Conservation (phyloP, 2,888 invertebrate genomes). For the Timema cristinae region DNA sequence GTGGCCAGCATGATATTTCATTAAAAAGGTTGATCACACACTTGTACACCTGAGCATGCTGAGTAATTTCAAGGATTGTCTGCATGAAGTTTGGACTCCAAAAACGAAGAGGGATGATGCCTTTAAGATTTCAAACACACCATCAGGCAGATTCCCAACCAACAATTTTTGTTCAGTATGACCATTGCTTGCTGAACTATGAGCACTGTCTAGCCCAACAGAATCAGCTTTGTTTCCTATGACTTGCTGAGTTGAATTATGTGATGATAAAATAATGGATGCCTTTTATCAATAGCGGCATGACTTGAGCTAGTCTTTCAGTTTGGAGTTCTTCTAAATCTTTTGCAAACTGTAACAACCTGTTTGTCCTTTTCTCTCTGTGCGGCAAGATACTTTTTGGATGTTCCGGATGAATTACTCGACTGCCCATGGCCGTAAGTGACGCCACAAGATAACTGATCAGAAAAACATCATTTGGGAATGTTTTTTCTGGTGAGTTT, state of each 20-base stretch:
- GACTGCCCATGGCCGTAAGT: too few species aligned
- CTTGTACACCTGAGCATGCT: constrained; percentile 38
- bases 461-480: too few species aligned
- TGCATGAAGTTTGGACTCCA: constrained; percentile 32
- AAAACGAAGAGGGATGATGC: constrained; percentile 29
- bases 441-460: too few species aligned
- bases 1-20: constrained; percentile 26
- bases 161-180: constrained; percentile 17
- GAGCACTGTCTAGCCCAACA: not conserved
- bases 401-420: constrained; percentile 37
- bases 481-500: too few species aligned
- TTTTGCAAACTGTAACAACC: constrained; percentile 34
- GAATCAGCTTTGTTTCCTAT: constrained; percentile 3
- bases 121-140: constrained; percentile 26
- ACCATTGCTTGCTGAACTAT: constrained; percentile 17
- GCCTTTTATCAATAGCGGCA: constrained; percentile 21
- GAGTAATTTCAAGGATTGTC: constrained; percentile 42
- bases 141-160: not conserved
- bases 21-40: constrained; percentile 31
- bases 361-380: constrained; percentile 43
- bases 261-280: constrained; percentile 18
- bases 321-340: constrained; percentile 28
- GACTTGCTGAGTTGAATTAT: not conserved
- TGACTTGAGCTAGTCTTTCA: not conserved
- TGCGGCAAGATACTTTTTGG: constrained; percentile 41